These are phyloP conservation scores for Phalacrocorax carbo DNA, from an alignment of 2,113 vertebrate genomes.

Conservation along the genomic window DNA sequence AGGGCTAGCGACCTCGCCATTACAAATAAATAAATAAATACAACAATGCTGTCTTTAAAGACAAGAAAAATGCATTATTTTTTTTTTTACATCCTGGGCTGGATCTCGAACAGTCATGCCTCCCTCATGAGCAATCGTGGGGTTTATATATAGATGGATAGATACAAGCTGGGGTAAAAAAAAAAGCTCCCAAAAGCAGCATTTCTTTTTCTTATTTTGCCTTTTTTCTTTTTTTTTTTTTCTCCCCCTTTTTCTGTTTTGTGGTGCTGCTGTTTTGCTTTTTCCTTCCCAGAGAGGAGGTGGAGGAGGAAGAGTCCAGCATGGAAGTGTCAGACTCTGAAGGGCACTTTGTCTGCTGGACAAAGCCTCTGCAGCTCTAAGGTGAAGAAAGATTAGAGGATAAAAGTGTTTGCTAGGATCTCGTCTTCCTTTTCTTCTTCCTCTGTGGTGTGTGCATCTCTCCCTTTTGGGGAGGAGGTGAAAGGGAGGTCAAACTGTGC, in stretches of 20 bases:
- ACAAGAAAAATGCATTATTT: constrained; percentile 19
- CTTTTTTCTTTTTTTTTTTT: neutral
- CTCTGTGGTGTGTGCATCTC: neutral
- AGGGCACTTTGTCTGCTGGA: constrained; percentile 27
- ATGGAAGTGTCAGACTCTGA: neutral
- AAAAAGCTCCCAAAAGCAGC: neutral
- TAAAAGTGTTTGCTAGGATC: constrained; percentile 26
- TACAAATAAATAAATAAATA: constrained; percentile 51
- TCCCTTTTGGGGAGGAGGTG: constrained; percentile 40
- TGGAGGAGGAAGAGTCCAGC: neutral
- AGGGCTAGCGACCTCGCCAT: neutral
- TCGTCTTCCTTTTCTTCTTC: constrained; percentile 22
- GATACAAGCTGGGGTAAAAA: neutral
- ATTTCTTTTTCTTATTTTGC: neutral
- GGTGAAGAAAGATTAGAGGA: constrained; percentile 39
- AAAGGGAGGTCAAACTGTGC: constrained; percentile 59
- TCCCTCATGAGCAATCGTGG: neutral
- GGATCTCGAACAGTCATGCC: neutral
- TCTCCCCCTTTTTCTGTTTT: neutral
- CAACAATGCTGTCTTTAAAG: constrained; percentile 46
- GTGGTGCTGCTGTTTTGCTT: neutral
- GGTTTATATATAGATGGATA: neutral
- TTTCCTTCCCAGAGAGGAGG: neutral
- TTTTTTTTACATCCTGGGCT: neutral
- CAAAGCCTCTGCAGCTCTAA: constrained; percentile 20